Conservation (phyloP, 2,113 vertebrate species). For the Brachyhypopomus occidentalis region DNA sequence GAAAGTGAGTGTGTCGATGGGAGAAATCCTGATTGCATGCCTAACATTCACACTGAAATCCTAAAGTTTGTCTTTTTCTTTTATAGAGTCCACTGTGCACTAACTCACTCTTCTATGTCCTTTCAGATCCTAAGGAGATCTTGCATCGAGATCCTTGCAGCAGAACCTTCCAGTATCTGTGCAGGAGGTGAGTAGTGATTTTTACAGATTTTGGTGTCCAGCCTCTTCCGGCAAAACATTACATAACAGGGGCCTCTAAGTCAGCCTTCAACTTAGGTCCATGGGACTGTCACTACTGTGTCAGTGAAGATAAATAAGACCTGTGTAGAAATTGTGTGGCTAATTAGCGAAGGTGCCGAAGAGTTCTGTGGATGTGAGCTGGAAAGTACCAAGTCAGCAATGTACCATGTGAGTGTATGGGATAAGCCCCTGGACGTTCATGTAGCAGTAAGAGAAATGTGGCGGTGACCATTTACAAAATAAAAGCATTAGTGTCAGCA, state of each 20-base stretch:
- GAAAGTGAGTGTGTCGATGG: conserved; percentile 9
- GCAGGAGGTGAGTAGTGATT: conserved; percentile 85
- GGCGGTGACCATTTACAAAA: neutral
- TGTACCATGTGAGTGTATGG: conserved; percentile 1
- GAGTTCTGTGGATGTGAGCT: neutral
- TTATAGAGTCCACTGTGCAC: too few relatives aligned
- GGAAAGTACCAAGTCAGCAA: neutral
- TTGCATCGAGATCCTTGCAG: conserved; percentile 96
- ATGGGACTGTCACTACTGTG: neutral
- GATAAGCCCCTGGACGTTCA: neutral
- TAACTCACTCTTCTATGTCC: conserved; percentile 31
- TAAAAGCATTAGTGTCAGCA: neutral
- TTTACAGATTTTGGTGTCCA: neutral
- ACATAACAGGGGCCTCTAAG: neutral
- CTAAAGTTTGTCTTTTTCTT: too few relatives aligned
- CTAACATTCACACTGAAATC: too few relatives aligned
- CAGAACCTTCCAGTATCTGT: conserved; percentile 96
- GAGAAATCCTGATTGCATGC: too few relatives aligned
- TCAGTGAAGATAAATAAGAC: neutral
- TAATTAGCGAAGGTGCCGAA: neutral
- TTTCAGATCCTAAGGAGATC: conserved; percentile 93
- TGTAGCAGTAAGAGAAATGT: neutral
- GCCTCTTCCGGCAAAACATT: neutral
- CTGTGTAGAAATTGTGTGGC: too few relatives aligned
- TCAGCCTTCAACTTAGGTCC: neutral